Conservation (phyloP, 2,888 invertebrate species). For the Lasius fuliginosus region DNA sequence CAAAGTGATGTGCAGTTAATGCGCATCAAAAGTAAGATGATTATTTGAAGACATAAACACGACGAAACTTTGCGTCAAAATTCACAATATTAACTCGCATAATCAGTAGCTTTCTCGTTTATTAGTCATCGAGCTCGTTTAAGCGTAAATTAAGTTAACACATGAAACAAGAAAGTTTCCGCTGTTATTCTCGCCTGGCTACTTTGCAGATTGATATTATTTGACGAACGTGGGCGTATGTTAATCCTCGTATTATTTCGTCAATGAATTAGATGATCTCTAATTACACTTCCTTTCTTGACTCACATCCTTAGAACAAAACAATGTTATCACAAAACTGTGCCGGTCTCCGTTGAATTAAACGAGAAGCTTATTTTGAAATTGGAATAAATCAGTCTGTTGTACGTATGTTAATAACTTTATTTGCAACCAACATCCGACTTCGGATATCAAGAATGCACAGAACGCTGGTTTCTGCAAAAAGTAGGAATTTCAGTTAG, state of each 20-base stretch:
- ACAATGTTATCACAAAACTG: conserved; percentile 27
- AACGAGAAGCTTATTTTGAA: background rate
- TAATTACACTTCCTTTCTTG: conserved; percentile 56
- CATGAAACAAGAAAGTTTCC: conserved; percentile 26
- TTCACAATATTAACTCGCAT: background rate
- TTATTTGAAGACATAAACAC: conserved; percentile 7
- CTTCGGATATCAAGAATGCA: background rate
- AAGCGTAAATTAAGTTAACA: conserved; percentile 13
- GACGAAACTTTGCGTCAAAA: background rate
- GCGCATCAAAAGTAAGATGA: background rate
- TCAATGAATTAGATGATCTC: conserved; percentile 34
- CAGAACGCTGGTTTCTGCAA: background rate
- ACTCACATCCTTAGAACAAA: conserved; percentile 32
- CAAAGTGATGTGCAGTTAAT: background rate
- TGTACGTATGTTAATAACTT: background rate
- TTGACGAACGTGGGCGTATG: conserved; percentile 26
- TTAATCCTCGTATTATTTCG: conserved; percentile 48
- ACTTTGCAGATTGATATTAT: conserved; percentile 31
- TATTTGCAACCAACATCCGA: background rate
- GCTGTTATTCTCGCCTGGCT: background rate
- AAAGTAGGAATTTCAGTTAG: background rate
- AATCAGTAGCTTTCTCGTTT: conserved; percentile 29
- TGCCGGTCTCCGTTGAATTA: background rate
- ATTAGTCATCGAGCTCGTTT: conserved; percentile 11
- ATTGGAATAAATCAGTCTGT: background rate